phyloP scores from a whole-genome alignment of 2,888 invertebrate genomes.

The Drymonia ruficornis region DNA sequence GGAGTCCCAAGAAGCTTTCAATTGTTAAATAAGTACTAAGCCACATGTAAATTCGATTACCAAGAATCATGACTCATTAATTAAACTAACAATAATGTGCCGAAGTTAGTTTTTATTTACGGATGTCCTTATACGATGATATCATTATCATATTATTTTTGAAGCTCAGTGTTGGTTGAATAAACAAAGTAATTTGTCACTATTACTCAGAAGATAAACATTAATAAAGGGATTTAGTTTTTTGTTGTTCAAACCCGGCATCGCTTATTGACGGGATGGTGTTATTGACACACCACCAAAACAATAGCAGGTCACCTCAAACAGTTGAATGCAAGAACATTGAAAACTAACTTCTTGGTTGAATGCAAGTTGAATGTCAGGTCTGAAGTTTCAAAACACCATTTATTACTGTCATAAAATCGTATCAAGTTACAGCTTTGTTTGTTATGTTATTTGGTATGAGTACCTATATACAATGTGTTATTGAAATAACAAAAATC shows the following conservation, averaged over 20 bases:
- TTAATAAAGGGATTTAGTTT: constrained; percentile 20
- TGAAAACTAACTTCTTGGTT: background rate
- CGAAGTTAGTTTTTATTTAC: background rate
- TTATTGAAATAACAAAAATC: too few species aligned
- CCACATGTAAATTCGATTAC: background rate
- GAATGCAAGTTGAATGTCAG: too few species aligned
- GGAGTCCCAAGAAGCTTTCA: background rate
- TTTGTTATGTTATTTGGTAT: too few species aligned
- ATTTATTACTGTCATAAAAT: background rate
- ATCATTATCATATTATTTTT: constrained; percentile 10
- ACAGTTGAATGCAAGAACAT: constrained; percentile 14
- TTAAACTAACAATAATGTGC: background rate
- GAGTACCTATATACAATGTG: too few species aligned
- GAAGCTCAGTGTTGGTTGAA: background rate
- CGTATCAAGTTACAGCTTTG: background rate
- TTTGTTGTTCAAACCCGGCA: constrained; percentile 14
- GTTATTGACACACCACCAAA: constrained; percentile 7
- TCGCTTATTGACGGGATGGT: background rate
- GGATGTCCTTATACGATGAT: constrained; percentile 11
- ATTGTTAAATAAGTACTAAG: background rate
- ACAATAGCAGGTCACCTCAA: constrained; percentile 20
- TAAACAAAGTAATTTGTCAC: constrained; percentile 10
- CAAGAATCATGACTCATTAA: background rate
- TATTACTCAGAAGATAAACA: constrained; percentile 12
- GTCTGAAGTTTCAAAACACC: constrained; percentile 15